A percentile compares a stretch with the other conserved stretches of the same genome.
phyloP scores from a whole-genome alignment of 2,888 invertebrate genomes.

The Apotomis betuletana region DNA sequence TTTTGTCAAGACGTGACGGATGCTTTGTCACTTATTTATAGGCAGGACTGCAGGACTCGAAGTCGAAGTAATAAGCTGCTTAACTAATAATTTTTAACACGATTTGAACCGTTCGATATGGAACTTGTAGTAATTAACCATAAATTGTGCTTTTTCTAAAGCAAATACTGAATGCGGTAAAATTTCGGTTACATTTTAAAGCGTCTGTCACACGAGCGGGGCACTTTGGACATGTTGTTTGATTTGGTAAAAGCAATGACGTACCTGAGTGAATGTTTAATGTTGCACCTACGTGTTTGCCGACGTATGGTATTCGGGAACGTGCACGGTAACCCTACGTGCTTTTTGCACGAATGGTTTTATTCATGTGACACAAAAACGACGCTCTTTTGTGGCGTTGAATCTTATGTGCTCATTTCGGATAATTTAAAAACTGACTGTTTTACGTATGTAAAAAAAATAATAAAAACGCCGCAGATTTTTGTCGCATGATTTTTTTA shows the following conservation, averaged over 20 bases:
- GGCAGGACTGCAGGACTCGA: no score
- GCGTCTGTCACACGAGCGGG: constrained; percentile 50
- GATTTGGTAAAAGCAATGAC: constrained; percentile 54
- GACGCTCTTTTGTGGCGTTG: constrained; percentile 24
- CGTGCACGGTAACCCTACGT: constrained; percentile 28
- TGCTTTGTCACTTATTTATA: no score
- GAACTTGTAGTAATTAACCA: not conserved
- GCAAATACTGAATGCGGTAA: constrained; percentile 18
- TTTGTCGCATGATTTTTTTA: no score
- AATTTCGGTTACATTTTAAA: constrained; percentile 21
- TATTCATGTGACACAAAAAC: constrained; percentile 26
- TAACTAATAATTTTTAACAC: no score
- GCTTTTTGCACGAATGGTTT: constrained; percentile 27
- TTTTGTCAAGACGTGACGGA: no score
- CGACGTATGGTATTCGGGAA: constrained; percentile 8
- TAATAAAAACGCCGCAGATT: no score
- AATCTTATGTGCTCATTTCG: constrained; percentile 7
- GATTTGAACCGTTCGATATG: no score
- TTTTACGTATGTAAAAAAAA: no score
- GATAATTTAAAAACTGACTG: not conserved
- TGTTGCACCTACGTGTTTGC: constrained; percentile 38
- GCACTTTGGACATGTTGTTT: constrained; percentile 56
- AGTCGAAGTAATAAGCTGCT: no score
- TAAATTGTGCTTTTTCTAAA: not conserved
- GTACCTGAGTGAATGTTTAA: constrained; percentile 38